Percentiles rank a stretch among this genome's conserved stretches.
Conservation (phyloP, 2,113 vertebrate genomes). For the Plecturocebus donacophilus region DNA sequence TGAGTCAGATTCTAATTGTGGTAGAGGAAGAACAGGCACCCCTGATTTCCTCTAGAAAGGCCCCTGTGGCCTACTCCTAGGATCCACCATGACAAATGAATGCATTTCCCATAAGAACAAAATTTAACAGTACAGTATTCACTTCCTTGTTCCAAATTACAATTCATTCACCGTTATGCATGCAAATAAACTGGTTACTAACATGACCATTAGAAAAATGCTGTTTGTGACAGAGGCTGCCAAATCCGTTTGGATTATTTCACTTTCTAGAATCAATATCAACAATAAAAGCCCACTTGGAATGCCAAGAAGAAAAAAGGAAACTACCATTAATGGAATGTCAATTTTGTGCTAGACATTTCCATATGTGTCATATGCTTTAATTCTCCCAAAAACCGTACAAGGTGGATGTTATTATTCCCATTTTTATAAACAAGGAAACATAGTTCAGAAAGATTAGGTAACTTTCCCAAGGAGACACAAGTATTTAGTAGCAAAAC, state of each 20-base stretch:
- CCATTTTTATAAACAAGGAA: background rate
- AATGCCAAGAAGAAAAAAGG: background rate
- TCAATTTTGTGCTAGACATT: background rate
- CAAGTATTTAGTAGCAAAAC: background rate
- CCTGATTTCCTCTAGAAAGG: background rate
- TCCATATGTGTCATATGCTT: background rate
- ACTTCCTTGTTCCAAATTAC: background rate
- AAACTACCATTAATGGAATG: background rate
- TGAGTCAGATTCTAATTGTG: background rate
- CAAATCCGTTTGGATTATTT: background rate
- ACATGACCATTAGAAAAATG: background rate
- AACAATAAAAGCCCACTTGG: conserved; percentile 13
- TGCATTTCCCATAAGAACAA: background rate
- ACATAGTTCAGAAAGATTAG: background rate
- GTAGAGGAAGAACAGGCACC: background rate
- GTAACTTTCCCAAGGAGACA: background rate
- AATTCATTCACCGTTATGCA: background rate
- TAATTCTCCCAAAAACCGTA: background rate
- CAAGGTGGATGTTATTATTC: background rate
- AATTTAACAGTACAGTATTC: background rate
- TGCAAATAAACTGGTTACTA: background rate
- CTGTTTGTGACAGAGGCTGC: background rate
- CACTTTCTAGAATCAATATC: background rate
- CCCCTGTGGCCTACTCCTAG: background rate
- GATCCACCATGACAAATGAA: background rate